Base-by-base conservation (phyloP, 2,797 vertebrate genomes). In the Phoeniculus purpureus region DNA sequence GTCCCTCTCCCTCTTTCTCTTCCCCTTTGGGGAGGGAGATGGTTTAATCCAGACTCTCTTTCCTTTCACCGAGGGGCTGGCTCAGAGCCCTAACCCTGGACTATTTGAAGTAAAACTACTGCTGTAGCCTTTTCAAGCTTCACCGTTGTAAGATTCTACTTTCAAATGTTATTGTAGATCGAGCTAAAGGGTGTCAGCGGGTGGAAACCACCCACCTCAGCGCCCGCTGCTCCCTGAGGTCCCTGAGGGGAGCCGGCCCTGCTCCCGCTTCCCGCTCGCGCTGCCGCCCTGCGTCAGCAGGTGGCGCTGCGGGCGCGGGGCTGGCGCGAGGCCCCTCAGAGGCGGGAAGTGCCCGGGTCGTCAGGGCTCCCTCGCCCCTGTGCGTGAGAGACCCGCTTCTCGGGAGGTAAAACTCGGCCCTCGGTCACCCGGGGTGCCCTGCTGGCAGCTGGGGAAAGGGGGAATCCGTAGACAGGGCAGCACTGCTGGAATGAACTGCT, bases 401-500 rank as follows among this genome's bases (percentile, higher is more conserved):
- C 48, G 29, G 29, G 12, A 7, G 40, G 9, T 14, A 6, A 40
- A 58, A 2, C 0, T 6, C 8, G 0, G 54, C 16, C 10, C 2
- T 31, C 3, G 6, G 20, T 3, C 34, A 2, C 3, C 3, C 21
- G 5, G 0, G 29, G 7, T 2, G 0, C 1, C 11, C 27, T 8
- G 26, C 43, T 10, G 2, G 29, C 26, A 7, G 54, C 54, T 12
- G n/a, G n/a, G 9, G 62, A 29, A 29, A 37, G 29, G n/a, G 6
- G 47, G 27, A 47, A 4, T 1, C 2, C 1, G 0, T 3, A 15
- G 27, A 3, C 34, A 12, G 4, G 13, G 3, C 0, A 1, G 55
- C 23, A 11, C 1, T 15, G 21, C 62, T 16, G 18, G 12, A 37
- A 37, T 37, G 37, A 37, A 37, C 37, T 37, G 37, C 37, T 12